Percentiles rank a stretch among this genome's conserved stretches.
phyloP scores from a whole-genome alignment of 2,888 invertebrate species.

The Erebia aethiops region DNA sequence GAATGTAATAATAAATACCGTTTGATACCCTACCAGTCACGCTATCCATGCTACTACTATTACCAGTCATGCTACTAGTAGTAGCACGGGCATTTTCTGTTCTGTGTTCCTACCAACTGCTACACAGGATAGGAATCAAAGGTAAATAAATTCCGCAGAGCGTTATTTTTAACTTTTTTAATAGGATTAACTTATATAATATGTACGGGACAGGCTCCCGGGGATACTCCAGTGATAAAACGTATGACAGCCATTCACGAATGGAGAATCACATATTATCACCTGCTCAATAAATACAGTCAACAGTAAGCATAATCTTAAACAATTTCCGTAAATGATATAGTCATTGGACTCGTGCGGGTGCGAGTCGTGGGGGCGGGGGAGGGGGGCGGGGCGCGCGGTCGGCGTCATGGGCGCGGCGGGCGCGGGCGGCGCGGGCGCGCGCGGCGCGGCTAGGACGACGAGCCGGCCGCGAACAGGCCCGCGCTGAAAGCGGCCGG shows the following conservation, averaged over 20 bases:
- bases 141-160: slow-evolving; percentile 37
- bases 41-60: no score
- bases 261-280: slow-evolving; percentile 80
- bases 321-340: slow-evolving; percentile 80
- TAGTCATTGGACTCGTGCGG: slow-evolving; percentile 70
- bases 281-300: slow-evolving; percentile 82
- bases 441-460: slow-evolving; percentile 80
- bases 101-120: no score
- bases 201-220: slow-evolving; percentile 80
- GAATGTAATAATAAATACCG: no score
- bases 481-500: slow-evolving; percentile 65
- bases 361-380: slow-evolving; percentile 25
- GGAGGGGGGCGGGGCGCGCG: slow-evolving; percentile 31
- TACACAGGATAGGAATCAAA: slow-evolving; percentile 3
- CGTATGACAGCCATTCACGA: slow-evolving; percentile 74
- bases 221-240: slow-evolving; percentile 79
- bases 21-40: no score
- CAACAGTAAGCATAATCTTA: slow-evolving; percentile 83
- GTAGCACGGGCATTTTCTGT: no score
- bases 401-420: slow-evolving; percentile 45
- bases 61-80: no score
- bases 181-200: slow-evolving; percentile 83
- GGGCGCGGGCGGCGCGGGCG: slow-evolving; percentile 49
- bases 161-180: slow-evolving; percentile 77
- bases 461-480: slow-evolving; percentile 78